A percentile compares a stretch with the other conserved stretches of the same genome.
Evolutionary conservation across 2,888 invertebrate species (phyloP).

Genomic region (Drosophila eohydei): DNA sequence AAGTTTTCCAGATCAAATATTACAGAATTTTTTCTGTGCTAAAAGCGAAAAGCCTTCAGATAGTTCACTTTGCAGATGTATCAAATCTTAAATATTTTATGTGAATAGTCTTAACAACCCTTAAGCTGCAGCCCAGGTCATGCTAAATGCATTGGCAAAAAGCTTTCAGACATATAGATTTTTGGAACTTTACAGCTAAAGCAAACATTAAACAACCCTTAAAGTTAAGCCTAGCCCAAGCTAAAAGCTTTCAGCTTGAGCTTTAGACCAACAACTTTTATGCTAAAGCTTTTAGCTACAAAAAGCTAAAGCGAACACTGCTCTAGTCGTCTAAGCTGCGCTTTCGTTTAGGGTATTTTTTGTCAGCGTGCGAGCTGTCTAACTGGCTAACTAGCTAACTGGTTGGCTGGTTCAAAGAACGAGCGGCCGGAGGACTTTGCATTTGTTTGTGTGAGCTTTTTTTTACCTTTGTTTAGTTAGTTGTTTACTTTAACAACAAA

Average conservation of each 20-base stretch:
- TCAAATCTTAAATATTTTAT: too few relatives aligned
- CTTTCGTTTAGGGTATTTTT: conserved; percentile 14
- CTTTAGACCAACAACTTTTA: background rate
- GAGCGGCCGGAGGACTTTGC: conserved; percentile 37
- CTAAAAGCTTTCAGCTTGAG: too few relatives aligned
- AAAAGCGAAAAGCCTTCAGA: too few relatives aligned
- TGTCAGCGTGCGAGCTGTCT: background rate
- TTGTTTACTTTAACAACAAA: conserved; percentile 12
- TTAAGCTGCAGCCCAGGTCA: background rate
- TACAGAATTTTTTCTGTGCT: too few relatives aligned
- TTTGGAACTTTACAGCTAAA: too few relatives aligned
- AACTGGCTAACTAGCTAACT: background rate
- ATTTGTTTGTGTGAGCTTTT: conserved; percentile 34
- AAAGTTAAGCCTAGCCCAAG: too few relatives aligned
- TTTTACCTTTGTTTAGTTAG: background rate
- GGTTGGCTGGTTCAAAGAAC: conserved; percentile 29
- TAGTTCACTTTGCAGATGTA: too few relatives aligned
- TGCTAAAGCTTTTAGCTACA: background rate
- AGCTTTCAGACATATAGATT: background rate
- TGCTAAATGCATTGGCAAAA: too few relatives aligned
- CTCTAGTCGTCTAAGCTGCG: background rate
- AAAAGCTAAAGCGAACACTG: background rate
- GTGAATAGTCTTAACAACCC: background rate
- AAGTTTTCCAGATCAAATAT: too few relatives aligned
- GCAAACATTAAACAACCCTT: too few relatives aligned